A percentile compares a stretch with the other conserved stretches of the same genome.
Conservation (phyloP, 2,888 invertebrate genomes). For the Zele albiditarsus region DNA sequence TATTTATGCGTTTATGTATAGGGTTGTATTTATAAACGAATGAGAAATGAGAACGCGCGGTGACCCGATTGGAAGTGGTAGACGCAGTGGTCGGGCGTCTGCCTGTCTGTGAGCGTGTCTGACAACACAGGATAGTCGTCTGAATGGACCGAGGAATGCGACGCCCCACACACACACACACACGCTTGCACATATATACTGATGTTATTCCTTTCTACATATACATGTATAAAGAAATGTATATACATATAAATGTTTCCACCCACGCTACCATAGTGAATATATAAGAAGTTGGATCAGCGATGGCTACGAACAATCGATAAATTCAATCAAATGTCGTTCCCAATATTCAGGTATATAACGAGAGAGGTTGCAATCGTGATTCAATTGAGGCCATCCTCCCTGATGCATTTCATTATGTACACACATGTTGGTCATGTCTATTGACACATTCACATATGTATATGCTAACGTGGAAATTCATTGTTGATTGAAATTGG, state of each 20-base stretch:
- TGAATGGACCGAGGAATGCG: constrained; percentile 67
- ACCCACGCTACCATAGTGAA: constrained; percentile 42
- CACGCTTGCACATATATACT: constrained; percentile 52
- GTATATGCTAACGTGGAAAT: no score
- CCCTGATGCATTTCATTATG: constrained; percentile 30
- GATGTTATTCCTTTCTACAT: constrained; percentile 48
- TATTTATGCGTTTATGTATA: background rate
- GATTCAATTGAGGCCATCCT: constrained; percentile 36
- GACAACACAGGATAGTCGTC: constrained; percentile 65
- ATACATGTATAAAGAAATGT: constrained; percentile 46
- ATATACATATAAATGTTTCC: constrained; percentile 25
- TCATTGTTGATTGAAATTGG: background rate
- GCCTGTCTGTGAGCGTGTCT: constrained; percentile 65
- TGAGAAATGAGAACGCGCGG: constrained; percentile 28
- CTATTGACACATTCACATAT: background rate
- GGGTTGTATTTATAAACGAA: constrained; percentile 23
- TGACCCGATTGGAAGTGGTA: constrained; percentile 33
- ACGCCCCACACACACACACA: constrained; percentile 52
- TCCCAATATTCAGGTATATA: constrained; percentile 27
- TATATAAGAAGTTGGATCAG: constrained; percentile 55
- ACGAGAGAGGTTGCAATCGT: no score
- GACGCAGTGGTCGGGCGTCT: constrained; percentile 53
- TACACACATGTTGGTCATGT: background rate
- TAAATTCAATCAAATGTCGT: constrained; percentile 43
- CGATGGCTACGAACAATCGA: constrained; percentile 52